Conservation (phyloP, 2,797 vertebrate species). For the Poeciliopsis presidionis region DNA sequence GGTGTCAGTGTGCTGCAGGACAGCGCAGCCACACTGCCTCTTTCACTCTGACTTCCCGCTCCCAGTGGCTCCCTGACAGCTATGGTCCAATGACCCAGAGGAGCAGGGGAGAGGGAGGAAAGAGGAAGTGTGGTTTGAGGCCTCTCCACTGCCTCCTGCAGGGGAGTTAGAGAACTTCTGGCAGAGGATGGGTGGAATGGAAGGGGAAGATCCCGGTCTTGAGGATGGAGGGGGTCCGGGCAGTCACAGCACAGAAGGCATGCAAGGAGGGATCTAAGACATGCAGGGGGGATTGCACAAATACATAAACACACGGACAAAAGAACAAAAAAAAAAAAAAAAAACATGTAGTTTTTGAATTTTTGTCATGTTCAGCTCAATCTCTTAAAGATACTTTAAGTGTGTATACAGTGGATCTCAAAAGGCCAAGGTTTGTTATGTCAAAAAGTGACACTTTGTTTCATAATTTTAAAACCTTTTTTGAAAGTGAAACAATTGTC, state of each 20-base stretch:
- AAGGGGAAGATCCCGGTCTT: conserved; percentile 50
- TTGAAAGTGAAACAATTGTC: background rate
- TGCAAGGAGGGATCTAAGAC: conserved; percentile 79
- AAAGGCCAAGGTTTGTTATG: background rate
- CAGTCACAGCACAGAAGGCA: conserved; percentile 73
- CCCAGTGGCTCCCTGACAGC: conserved; percentile 4
- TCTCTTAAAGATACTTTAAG: background rate
- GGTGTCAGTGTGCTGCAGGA: conserved; percentile 73
- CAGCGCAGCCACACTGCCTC: conserved; percentile 61
- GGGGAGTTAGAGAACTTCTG: conserved; percentile 50
- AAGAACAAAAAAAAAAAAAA: background rate
- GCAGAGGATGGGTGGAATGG: conserved; percentile 35
- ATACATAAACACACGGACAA: conserved; percentile 4
- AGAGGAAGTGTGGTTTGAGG: conserved; percentile 63
- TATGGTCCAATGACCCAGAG: conserved; percentile 17
- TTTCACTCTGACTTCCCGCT: conserved; percentile 26
- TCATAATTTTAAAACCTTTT: background rate
- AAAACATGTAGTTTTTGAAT: background rate
- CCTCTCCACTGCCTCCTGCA: conserved; percentile 62
- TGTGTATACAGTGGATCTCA: background rate
- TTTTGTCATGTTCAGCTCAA: background rate
- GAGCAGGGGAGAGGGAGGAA: conserved; percentile 10
- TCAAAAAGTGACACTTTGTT: background rate
- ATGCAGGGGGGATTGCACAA: conserved; percentile 51
- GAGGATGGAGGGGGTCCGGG: conserved; percentile 51